Evolutionary conservation across 2,113 vertebrate genomes (phyloP), one percentile per base, ranked within the genome.

Genomic region (Hassar affinis): DNA sequence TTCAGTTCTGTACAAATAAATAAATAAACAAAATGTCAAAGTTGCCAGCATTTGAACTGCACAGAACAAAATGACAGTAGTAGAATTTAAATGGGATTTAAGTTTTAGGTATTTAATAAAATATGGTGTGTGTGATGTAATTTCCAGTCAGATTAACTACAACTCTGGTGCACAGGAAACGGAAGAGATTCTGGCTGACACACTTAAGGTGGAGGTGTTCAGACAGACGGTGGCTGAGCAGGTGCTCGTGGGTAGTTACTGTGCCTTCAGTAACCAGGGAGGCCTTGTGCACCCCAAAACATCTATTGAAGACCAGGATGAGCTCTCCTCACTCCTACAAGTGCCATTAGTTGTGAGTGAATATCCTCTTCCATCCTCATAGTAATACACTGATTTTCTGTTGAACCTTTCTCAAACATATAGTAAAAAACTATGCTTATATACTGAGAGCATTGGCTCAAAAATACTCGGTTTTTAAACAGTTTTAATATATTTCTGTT

Each of bases 191-290:
- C 90, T 99, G 79, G 96, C 97, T 7, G 98, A 99, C 89, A 95
- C 96, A 0, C 94, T 99, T 77, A 98, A 97, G 93, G 98, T 99
- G 62, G 98, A 99, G 88, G 98, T 99, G 59, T 99, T 99, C 93
- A 95, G 98, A 79, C 98, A 99, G 90, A 99, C 98, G 0, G 93
- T 99, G 38, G 98, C 98, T 0, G 97, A 98, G 83, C 98, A 99
- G 89, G 97, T 98, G 71, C 93, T 99, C 3, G 97, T 99, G 9
- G 98, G 98, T 49, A 99, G 97, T 83, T 99, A 99, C 91, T 97
- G 96, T 84, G 85, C 95, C 0, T 99, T 99, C 87, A 99, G 96
- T 89, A 99, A 99, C 91, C 97, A 97, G 87, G 98, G 98, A 33
- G 98, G 98, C 4, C 92, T 99, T 0, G 96, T 99, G 75, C 98